A percentile compares a stretch with the other conserved stretches of the same genome.
These are phyloP conservation scores for Glossophaga mutica DNA, from an alignment of 2,797 vertebrate genomes.

Conservation along the genomic window DNA sequence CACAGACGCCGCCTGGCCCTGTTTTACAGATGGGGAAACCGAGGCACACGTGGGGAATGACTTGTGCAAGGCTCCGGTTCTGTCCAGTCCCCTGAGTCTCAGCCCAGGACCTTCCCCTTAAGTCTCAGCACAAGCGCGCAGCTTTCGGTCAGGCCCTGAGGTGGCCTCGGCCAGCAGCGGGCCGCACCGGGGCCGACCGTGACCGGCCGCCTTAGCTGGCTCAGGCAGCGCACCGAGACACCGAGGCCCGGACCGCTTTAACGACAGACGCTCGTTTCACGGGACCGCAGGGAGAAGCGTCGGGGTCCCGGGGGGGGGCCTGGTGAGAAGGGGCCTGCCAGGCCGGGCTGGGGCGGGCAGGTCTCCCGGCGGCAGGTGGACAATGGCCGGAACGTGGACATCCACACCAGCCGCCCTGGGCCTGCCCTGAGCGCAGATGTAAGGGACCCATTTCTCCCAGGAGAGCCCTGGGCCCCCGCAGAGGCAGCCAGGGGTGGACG, in stretches of 20 bases:
- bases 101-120: neutral
- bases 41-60: fast-evolving
- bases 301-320: fast-evolving
- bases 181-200: fast-evolving
- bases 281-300: fast-evolving
- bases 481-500: fast-evolving
- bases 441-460: fast-evolving
- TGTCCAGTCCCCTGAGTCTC: neutral
- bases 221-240: fast-evolving
- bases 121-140: fast-evolving
- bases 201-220: fast-evolving
- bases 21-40: neutral
- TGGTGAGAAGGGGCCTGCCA: neutral
- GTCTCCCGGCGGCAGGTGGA: fast-evolving
- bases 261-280: too few species aligned
- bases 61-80: fast-evolving
- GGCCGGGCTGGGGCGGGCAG: fast-evolving
- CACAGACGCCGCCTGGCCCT: fast-evolving
- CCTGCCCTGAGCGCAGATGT: fast-evolving
- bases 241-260: fast-evolving
- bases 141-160: fast-evolving
- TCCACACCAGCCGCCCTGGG: neutral
- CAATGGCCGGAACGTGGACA: fast-evolving
- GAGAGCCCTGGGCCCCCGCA: neutral
- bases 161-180: fast-evolving